Percentiles rank a stretch among this genome's conserved stretches.
These are phyloP conservation scores for Pomacea maculata DNA, from an alignment of 1,140 invertebrate genomes.

Conservation along the genomic window DNA sequence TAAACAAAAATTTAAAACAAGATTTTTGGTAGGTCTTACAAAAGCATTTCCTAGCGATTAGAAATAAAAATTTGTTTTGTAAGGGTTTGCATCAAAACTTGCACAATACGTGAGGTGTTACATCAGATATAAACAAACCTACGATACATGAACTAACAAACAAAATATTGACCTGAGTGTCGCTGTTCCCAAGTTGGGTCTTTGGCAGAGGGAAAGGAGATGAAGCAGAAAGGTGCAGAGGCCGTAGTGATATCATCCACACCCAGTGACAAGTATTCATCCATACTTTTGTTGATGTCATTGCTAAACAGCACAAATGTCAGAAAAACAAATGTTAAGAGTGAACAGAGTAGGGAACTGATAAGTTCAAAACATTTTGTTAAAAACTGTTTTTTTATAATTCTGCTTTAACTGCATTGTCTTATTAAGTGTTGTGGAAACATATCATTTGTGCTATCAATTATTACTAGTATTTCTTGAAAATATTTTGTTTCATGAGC, in stretches of 20 bases:
- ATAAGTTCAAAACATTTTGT: no score
- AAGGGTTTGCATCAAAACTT: no score
- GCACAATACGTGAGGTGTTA: not conserved
- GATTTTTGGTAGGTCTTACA: not conserved
- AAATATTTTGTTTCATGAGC: no score
- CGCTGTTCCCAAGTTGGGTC: constrained; percentile 62
- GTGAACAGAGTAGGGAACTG: no score
- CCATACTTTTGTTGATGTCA: constrained; percentile 49
- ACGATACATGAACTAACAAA: not conserved
- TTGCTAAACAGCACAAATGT: constrained; percentile 35
- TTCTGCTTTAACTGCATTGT: no score
- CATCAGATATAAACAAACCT: not conserved
- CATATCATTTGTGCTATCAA: no score
- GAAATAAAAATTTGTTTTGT: no score
- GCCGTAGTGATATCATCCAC: constrained; percentile 55
- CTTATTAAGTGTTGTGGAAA: no score
- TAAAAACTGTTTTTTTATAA: no score
- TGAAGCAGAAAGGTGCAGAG: constrained; percentile 62
- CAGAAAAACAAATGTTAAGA: no score
- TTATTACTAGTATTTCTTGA: no score
- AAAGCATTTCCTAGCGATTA: not conserved
- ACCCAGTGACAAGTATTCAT: constrained; percentile 43
- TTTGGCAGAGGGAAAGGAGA: constrained; percentile 67
- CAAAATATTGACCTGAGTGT: constrained; percentile 56
- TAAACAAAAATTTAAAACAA: not conserved